These are phyloP conservation scores for Aurelia sp. DNA, from an alignment of 30 jellyfish, hydroid and myxozoan genomes.

Conservation along the genomic window DNA sequence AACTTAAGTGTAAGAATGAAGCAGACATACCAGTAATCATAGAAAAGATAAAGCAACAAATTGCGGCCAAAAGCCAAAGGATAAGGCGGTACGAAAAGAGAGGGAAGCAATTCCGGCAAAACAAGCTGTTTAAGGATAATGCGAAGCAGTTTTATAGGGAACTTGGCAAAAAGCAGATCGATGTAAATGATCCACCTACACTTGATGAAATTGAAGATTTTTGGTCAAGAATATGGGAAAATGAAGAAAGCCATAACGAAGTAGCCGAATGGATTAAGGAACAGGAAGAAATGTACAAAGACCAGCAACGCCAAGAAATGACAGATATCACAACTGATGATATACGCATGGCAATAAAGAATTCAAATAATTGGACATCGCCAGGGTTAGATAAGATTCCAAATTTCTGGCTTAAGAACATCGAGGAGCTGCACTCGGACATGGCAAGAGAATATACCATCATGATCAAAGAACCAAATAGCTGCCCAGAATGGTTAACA, in stretches of 20 bases:
- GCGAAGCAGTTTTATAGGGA: no score
- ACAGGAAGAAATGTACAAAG: neutral
- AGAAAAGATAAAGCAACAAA: conserved; percentile 41
- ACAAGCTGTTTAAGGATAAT: neutral
- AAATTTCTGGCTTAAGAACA: neutral
- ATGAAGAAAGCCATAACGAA: neutral
- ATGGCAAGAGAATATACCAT: neutral
- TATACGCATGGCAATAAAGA: neutral
- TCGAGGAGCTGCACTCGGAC: no score
- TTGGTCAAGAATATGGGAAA: neutral
- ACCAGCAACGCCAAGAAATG: neutral
- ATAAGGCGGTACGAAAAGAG: conserved; percentile 26
- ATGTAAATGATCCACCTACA: neutral
- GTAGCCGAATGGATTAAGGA: neutral
- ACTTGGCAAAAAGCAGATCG: no score
- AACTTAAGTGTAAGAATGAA: neutral
- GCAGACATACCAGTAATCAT: neutral
- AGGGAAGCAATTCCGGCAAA: neutral
- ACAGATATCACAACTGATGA: neutral
- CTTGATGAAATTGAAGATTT: neutral
- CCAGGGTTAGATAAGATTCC: conserved; percentile 9
- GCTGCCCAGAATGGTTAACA: conserved; percentile 6
- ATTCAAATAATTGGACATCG: neutral
- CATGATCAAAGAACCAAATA: conserved; percentile 9
- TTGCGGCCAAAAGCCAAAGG: conserved; percentile 36